phyloP scores from a whole-genome alignment of 2,797 vertebrate genomes.

The Falco peregrinus region DNA sequence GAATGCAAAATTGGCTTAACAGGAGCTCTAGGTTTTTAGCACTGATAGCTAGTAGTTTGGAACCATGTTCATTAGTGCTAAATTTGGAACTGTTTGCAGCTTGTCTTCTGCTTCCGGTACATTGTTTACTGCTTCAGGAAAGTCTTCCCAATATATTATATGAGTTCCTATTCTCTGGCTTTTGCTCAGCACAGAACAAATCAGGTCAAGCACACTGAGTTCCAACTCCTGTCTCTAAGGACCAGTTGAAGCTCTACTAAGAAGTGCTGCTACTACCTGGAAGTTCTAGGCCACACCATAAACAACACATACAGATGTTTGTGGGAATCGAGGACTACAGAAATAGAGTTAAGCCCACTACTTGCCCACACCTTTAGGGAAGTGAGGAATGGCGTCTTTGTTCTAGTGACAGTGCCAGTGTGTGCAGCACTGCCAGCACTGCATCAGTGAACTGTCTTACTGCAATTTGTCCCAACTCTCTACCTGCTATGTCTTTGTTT shows the following conservation, averaged over 20 bases:
- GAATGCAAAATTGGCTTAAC: not conserved
- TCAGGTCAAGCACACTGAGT: slow-evolving; percentile 29
- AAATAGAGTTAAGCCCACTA: not conserved
- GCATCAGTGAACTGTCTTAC: not conserved
- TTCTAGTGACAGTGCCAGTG: not conserved
- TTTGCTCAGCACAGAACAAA: not conserved
- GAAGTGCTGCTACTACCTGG: not conserved
- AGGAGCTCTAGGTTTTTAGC: not conserved
- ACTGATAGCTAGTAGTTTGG: not conserved
- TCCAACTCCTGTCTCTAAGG: slow-evolving; percentile 19
- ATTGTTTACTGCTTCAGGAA: slow-evolving; percentile 46
- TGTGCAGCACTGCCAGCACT: not conserved
- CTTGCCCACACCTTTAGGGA: not conserved
- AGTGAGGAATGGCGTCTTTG: not conserved
- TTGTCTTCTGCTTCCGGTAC: slow-evolving; percentile 32
- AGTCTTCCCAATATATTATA: not conserved
- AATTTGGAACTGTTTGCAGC: slow-evolving; percentile 2
- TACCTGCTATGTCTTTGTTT: not conserved
- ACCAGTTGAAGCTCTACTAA: not conserved
- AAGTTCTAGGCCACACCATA: not conserved
- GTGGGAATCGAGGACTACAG: not conserved
- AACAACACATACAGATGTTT: not conserved
- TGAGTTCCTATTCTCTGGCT: not conserved
- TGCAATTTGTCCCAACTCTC: not conserved
- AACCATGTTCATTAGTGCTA: not conserved